Evolutionary conservation across 2,113 vertebrate species (phyloP), one percentile per base, ranked within the genome.

Genomic region (Urocitellus parryii): DNA sequence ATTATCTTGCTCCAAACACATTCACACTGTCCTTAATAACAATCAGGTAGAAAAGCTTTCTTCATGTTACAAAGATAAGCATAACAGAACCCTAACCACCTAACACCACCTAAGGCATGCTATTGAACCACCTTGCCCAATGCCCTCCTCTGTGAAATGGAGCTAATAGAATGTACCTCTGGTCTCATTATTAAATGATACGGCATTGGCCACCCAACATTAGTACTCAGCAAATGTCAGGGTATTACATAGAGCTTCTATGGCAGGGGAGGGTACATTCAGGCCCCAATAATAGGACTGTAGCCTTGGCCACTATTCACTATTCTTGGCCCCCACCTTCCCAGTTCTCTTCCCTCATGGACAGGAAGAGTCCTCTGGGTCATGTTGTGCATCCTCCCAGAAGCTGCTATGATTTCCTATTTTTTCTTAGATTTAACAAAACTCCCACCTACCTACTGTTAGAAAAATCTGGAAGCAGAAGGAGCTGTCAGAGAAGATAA

Each of bases 251-350:
- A 53, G 61, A 53, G 25, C 61, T 32, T 20, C 4, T 4, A 4
- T 3, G 32, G 20, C 25, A 0, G 2, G 12, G 5, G 34, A 51
- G 48, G 48, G 9, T 7, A 11, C 5, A 8, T 12, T 11, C 3
- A 20, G 2, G 12, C 32, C 61, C n/a, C 5, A 20, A 16, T 9
- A 13, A 4, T 3, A 9, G 42, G 76, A 25, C 16, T 17, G 9
- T 48, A 68, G 25, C 8, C 1, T 0, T 5, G 39, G 16, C 39
- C 74, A 56, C 74, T 56, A 0, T 27, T 68, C 58, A 42, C 29
- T 48, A 27, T 2, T 37, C 68, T 51, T 63, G 14, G 8, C 51
- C 53, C 22, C 39, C 61, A 7, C 7, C 4, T 48, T 16, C 48
- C 48, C 22, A 17, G 0, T 14, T 51, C 53, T 51, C 53, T 72